A percentile compares a stretch with the other conserved stretches of the same genome.
Conservation (phyloP, 2,113 vertebrate genomes). For the Sus scrofa region T2T-Sscrofa CM000824.6:80545501-80546000, state of each 20-base stretch:
- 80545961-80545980: background rate
- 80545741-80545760: constrained; percentile 26
- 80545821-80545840: constrained; percentile 55
- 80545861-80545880: constrained; percentile 56
- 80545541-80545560: background rate
- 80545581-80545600: background rate
- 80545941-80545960: constrained; percentile 34
- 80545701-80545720: background rate
- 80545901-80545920: constrained; percentile 74
- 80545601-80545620: background rate
- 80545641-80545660: background rate
- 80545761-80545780: constrained; percentile 54
- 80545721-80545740: background rate
- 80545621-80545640: background rate
- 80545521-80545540: background rate
- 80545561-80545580: background rate
- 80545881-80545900: constrained; percentile 71
- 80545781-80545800: constrained; percentile 45
- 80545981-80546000: constrained; percentile 28
- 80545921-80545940: constrained; percentile 78
- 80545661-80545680: background rate
- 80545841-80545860: constrained; percentile 28
- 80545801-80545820: constrained; percentile 69
- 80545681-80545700: background rate
- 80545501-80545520: background rate